Conservation (phyloP, 2,888 invertebrate genomes). For the Gandaritis pyraliata region DNA sequence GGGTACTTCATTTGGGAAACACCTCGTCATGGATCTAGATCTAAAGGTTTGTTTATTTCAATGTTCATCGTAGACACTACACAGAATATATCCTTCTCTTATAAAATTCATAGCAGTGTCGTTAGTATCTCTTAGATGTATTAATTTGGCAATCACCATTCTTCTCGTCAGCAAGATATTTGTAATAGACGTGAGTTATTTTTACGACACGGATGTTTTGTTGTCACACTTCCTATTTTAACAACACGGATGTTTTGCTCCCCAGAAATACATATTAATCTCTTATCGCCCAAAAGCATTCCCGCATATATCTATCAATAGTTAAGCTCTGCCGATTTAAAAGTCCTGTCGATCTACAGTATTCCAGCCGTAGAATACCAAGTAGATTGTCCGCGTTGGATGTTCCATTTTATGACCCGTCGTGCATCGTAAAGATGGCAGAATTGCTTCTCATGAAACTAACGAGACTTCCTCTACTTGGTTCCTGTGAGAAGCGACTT, state of each 20-base stretch:
- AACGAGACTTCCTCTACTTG: conserved; percentile 16
- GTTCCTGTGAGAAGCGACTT: conserved; percentile 1
- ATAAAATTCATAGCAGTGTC: neutral
- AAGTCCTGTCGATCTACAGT: conserved; percentile 10
- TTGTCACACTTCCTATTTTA: too few relatives aligned
- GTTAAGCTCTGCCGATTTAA: conserved; percentile 1
- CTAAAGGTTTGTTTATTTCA: conserved; percentile 75
- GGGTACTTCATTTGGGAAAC: conserved; percentile 98
- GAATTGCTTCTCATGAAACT: conserved; percentile 20
- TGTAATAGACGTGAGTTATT: too few relatives aligned
- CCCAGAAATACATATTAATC: too few relatives aligned
- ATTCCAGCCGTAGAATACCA: conserved; percentile 4
- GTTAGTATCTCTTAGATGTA: neutral
- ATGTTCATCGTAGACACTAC: neutral
- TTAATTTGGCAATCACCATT: neutral
- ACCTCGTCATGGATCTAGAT: conserved; percentile 97
- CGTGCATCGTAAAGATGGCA: conserved; percentile 24
- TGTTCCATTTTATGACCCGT: conserved; percentile 21
- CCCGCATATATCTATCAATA: conserved; percentile 9
- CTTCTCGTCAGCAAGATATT: too few relatives aligned
- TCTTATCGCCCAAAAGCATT: neutral
- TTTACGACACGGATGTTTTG: too few relatives aligned
- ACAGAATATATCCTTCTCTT: neutral
- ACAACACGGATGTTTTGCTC: too few relatives aligned
- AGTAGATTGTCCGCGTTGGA: conserved; percentile 9